Percentiles rank a stretch among this genome's conserved stretches.
Evolutionary conservation across 2,888 invertebrate genomes (phyloP).

Genomic region (Megalurothrips usitatus): DNA sequence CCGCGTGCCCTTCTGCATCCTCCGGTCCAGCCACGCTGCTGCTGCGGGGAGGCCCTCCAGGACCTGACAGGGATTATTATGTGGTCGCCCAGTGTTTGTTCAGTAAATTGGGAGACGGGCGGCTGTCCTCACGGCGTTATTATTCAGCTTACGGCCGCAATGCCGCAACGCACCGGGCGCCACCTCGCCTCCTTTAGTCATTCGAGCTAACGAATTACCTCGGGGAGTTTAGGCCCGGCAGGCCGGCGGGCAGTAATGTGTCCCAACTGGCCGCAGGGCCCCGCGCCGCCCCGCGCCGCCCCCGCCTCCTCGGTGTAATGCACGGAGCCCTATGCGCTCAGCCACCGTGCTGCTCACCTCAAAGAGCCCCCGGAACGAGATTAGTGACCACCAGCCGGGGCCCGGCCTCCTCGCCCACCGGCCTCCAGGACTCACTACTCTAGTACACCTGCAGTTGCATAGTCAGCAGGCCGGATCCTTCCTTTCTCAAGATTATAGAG

Average conservation of each 20-base stretch:
- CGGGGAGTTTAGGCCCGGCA: not conserved
- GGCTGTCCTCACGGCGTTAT: not conserved
- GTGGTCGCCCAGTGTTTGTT: constrained; percentile 3
- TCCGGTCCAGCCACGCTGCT: not conserved
- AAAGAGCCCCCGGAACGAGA: too few species aligned
- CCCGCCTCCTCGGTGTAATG: too few species aligned
- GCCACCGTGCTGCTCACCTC: too few species aligned
- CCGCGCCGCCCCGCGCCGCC: too few species aligned
- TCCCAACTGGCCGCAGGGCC: not conserved
- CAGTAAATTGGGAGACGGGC: not conserved
- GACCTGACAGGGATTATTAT: not conserved
- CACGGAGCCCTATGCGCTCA: too few species aligned
- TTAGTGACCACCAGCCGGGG: too few species aligned
- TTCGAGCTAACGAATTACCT: constrained; percentile 18
- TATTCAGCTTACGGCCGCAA: not conserved
- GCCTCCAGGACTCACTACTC: too few species aligned
- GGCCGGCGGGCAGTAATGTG: not conserved
- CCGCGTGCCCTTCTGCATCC: not conserved
- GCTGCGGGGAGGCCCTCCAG: not conserved
- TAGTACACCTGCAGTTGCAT: too few species aligned
- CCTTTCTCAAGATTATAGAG: too few species aligned
- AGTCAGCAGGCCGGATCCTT: too few species aligned
- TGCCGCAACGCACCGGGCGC: not conserved
- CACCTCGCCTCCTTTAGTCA: not conserved
- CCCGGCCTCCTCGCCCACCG: too few species aligned